These are phyloP conservation scores for Ditula angustiorana DNA, from an alignment of 2,888 invertebrate genomes.

Conservation along the genomic window DNA sequence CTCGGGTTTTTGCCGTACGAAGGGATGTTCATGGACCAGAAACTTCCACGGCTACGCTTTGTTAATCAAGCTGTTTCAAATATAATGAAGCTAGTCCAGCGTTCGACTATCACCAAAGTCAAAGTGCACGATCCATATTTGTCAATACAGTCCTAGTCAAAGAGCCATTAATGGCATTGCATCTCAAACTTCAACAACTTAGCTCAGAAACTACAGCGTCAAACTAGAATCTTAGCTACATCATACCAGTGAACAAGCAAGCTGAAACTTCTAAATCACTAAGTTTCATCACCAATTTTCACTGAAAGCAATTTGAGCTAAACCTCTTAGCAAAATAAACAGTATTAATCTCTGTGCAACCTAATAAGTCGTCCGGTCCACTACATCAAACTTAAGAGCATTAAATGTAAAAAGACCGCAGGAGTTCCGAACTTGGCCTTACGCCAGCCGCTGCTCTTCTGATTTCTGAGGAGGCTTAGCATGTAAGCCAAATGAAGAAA, in stretches of 20 bases:
- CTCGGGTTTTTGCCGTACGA: background rate
- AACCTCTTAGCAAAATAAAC: conserved; percentile 76
- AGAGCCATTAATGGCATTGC: conserved; percentile 31
- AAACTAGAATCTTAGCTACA: conserved; percentile 7
- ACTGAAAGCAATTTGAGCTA: conserved; percentile 65
- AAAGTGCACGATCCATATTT: conserved; percentile 23
- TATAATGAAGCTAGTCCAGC: background rate
- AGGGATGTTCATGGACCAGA: conserved; percentile 12
- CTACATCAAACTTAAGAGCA: conserved; percentile 80
- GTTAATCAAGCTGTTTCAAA: too few relatives aligned
- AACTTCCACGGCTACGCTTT: conserved; percentile 37
- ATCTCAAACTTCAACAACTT: conserved; percentile 30
- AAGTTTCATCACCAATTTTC: conserved; percentile 47
- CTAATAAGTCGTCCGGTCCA: conserved; percentile 66
- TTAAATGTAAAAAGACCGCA: conserved; percentile 73
- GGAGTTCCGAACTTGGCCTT: conserved; percentile 61
- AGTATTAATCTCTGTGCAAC: conserved; percentile 66
- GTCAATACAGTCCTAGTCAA: conserved; percentile 25
- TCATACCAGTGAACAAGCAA: conserved; percentile 26
- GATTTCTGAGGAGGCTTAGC: conserved; percentile 52
- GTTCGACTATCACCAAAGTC: background rate
- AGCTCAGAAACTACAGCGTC: conserved; percentile 16
- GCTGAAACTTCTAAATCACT: conserved; percentile 41
- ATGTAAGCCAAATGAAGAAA: conserved; percentile 52
- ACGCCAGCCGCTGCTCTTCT: conserved; percentile 59